A percentile compares a stretch with the other conserved stretches of the same genome.
Conservation (phyloP, 2,113 vertebrate species). For the Hirundichthys speculiger region DNA sequence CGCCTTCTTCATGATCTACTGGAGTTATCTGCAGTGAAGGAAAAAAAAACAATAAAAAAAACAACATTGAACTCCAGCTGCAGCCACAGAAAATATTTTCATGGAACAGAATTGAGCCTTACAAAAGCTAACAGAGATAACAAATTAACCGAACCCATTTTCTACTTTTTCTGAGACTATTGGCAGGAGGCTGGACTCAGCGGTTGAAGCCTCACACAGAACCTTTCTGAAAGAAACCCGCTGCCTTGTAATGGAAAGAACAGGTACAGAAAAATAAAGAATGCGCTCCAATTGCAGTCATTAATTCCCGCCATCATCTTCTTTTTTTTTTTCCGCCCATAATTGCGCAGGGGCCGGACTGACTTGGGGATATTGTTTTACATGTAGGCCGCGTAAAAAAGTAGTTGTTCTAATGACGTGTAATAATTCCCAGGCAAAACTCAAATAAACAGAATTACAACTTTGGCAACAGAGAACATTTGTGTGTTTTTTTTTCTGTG, state of each 20-base stretch:
- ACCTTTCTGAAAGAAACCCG: not conserved
- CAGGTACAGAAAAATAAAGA: constrained; percentile 19
- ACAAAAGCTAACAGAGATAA: not conserved
- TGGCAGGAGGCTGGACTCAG: constrained; percentile 3
- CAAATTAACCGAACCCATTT: not conserved
- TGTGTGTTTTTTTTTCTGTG: constrained; percentile 15
- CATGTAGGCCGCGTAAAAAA: constrained; percentile 30
- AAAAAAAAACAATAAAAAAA: not conserved
- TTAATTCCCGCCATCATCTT: constrained; percentile 17
- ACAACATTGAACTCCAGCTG: no score
- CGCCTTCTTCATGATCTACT: constrained; percentile 17
- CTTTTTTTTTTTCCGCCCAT: not conserved
- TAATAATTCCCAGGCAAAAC: constrained; percentile 51
- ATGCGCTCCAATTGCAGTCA: constrained; percentile 12
- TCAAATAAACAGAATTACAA: constrained; percentile 28
- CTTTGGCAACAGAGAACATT: constrained; percentile 18
- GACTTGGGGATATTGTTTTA: constrained; percentile 42
- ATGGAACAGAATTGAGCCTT: not conserved
- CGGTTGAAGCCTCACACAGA: constrained; percentile 1
- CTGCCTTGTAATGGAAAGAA: constrained; percentile 27
- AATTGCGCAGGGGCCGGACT: not conserved
- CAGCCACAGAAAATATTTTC: not conserved
- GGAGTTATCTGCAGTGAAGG: constrained; percentile 14
- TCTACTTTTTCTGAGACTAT: no score
- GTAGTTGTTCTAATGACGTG: constrained; percentile 35